Percentiles rank a stretch among this genome's conserved stretches.
Conservation (phyloP, 1,140 invertebrate species). For the Drosophila pachea region DNA sequence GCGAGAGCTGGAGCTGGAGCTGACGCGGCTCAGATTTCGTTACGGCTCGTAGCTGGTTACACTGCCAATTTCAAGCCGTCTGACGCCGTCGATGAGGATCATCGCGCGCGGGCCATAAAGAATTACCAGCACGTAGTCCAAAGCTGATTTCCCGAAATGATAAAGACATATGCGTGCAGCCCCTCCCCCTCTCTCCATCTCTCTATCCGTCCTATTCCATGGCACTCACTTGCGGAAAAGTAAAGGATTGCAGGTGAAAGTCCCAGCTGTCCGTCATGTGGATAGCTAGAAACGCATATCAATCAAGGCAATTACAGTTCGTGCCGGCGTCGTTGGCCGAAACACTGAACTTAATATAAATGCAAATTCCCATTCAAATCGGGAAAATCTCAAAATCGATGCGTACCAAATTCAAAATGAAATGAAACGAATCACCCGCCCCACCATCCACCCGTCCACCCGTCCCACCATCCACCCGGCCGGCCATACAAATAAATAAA, state of each 20-base stretch:
- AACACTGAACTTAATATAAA: slow-evolving; percentile 69
- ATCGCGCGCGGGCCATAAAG: slow-evolving; percentile 59
- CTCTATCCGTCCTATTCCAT: too few species aligned
- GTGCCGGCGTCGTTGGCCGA: slow-evolving; percentile 25
- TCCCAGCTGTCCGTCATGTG: background rate
- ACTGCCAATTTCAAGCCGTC: slow-evolving; percentile 68
- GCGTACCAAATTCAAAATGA: slow-evolving; percentile 75
- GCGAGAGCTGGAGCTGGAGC: background rate
- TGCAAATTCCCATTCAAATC: slow-evolving; percentile 59
- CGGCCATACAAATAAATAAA: slow-evolving; percentile 70
- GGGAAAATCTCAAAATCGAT: slow-evolving; percentile 52
- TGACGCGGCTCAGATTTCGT: slow-evolving; percentile 54
- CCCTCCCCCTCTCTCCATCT: background rate
- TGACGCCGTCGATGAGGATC: slow-evolving; percentile 69
- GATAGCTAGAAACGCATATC: slow-evolving; percentile 44
- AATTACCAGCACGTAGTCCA: slow-evolving; percentile 61
- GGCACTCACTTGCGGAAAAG: too few species aligned
- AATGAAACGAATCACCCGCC: slow-evolving; percentile 66
- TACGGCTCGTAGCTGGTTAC: slow-evolving; percentile 52
- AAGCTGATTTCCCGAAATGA: slow-evolving; percentile 57
- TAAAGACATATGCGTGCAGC: slow-evolving; percentile 26
- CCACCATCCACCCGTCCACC: background rate
- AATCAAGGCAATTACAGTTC: slow-evolving; percentile 53
- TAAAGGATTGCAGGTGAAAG: slow-evolving; percentile 32
- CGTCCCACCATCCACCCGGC: slow-evolving; percentile 50